phyloP scores from a whole-genome alignment of 2,797 vertebrate species.

The Enteromius argenteus region DNA sequence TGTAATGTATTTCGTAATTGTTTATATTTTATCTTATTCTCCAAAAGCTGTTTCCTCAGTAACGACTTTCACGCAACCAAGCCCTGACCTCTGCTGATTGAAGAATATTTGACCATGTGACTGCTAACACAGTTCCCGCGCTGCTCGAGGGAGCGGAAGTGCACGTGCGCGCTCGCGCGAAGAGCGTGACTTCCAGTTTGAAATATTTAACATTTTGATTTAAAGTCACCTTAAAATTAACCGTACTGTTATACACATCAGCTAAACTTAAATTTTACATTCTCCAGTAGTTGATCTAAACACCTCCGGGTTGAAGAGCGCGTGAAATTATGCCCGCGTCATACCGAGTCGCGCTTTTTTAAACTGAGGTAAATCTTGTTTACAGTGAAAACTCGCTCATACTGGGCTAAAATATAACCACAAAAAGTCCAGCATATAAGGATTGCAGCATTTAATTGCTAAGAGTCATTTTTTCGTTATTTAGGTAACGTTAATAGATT shows the following conservation, averaged over 20 bases:
- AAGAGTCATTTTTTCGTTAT: background rate
- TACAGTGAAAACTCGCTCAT: background rate
- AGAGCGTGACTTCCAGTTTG: background rate
- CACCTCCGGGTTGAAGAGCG: background rate
- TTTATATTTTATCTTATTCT: no score
- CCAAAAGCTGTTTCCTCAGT: no score
- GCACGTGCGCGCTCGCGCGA: constrained; percentile 7
- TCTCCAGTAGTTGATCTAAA: background rate
- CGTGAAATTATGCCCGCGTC: constrained; percentile 22
- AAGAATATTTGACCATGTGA: constrained; percentile 32
- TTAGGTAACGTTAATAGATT: background rate
- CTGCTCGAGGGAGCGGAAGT: background rate
- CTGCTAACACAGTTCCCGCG: constrained; percentile 2
- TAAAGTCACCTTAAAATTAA: background rate
- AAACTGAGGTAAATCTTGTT: constrained; percentile 41
- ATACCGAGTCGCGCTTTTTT: constrained; percentile 15
- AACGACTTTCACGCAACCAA: no score
- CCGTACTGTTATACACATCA: background rate
- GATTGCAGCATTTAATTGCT: background rate
- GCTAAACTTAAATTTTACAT: background rate
- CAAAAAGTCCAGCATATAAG: background rate
- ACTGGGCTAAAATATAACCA: background rate
- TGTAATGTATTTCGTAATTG: no score
- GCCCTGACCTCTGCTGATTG: background rate
- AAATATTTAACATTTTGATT: background rate